phyloP scores from a whole-genome alignment of 2,797 vertebrate genomes.

The Pteropus rufus region DNA sequence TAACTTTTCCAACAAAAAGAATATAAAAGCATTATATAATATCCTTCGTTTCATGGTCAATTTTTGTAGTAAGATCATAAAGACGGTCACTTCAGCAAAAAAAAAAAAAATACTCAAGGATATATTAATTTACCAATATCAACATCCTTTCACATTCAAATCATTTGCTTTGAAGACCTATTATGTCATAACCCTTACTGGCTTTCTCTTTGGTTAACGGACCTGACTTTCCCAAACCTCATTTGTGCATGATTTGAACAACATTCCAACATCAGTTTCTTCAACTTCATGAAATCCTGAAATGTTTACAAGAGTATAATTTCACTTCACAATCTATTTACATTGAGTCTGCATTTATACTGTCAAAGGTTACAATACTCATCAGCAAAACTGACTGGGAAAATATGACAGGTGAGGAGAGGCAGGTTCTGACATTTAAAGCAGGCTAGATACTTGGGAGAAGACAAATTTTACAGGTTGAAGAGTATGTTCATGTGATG shows the following conservation, averaged over 20 bases:
- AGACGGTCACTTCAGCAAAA: neutral
- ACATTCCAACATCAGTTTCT: neutral
- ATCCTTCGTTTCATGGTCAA: neutral
- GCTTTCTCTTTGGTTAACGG: neutral
- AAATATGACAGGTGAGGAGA: neutral
- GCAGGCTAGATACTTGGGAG: neutral
- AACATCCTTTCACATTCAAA: neutral
- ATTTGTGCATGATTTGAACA: neutral
- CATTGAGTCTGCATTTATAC: neutral
- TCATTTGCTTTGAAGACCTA: neutral
- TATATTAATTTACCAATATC: neutral
- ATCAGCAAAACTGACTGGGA: neutral
- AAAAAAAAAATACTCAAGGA: neutral
- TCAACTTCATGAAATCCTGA: slow-evolving; percentile 14
- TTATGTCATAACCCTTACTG: neutral
- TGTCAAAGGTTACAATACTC: neutral
- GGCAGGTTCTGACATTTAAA: neutral
- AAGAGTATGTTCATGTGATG: neutral
- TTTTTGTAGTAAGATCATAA: neutral
- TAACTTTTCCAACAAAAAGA: slow-evolving; percentile 7
- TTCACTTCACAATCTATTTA: neutral
- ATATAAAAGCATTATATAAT: neutral
- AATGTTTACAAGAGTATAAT: neutral
- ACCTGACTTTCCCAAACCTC: neutral
- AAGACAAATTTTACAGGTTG: neutral